Evolutionary conservation across 1,140 invertebrate species (phyloP), one percentile per base, ranked within the genome.

Genomic region (Diprion similis): DNA sequence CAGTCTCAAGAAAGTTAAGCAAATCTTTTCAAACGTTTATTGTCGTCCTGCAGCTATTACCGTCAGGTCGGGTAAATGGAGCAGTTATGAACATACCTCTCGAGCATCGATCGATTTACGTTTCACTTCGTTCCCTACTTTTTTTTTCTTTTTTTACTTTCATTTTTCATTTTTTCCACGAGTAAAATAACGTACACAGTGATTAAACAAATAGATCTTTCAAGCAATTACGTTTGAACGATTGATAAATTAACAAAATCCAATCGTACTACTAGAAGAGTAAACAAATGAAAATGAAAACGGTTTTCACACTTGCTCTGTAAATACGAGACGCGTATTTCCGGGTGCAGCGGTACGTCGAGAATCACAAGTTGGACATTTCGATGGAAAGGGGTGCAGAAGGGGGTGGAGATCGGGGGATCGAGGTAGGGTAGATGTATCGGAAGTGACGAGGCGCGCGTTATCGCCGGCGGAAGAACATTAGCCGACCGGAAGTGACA

Each of bases 401-500:
- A 59, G 46, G 47, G 70, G 47, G 70, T 51, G 15, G 45, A 13
- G 15, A 10, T 10, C 1, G 18, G 65, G 37, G 71, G 24, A 70
- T 48, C 59, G 59, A n/a, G 67, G 11, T 71, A 66, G 70, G 68
- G 77, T 73, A 78, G 75, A 78, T 76, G 75, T 78, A 75, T 76
- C 77, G 77, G 77, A 78, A 78, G 73, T 71, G 73, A 75, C 73
- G 77, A 73, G 46, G 73, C 71, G 66, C 70, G 73, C 72, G 76
- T 78, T 82, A 83, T 75, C 76, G 78, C 76, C 74, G 71, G 74
- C 79, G 78, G 77, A 78, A 79, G 73, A 74, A 78, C 79, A 84
- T 84, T 83, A 84, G 76, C 78, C 74, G 66, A 74, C 71, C 76
- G 81, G 82, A 83, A 82, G 71, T 80, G 71, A 78, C 77, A 83